Base-by-base conservation (phyloP, 2,888 invertebrate species). In the Baccha elongata region DNA sequence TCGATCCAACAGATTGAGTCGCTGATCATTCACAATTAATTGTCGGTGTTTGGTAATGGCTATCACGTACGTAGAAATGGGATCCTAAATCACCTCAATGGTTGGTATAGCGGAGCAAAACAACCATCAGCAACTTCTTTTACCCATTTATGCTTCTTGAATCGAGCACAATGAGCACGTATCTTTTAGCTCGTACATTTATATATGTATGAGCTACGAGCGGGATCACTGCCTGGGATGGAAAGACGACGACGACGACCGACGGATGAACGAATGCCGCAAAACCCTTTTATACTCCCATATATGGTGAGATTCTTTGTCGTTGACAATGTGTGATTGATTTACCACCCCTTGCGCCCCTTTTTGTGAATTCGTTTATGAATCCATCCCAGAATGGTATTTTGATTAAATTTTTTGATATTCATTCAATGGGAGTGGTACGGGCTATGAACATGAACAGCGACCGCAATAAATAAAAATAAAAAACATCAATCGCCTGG, bases 31-130 rank as follows among this genome's bases (percentile, higher is more conserved):
- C 72, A 73, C 83, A 78, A 68, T 78, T 83, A 78, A 83, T 83
- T 78, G 83, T 62, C 21, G 8, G 72, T 50, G 64, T 44, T 83
- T 83, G 68, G 46, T 11, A 55, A 83, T 78, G 50, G 55, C 68
- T 29, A 83, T 83, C 83, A 83, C 83, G 83, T 83, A 76, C 78
- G 72, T 73, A 67, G 68, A 78, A 83, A 83, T 83, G 83, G 72
- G 83, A 83, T 83, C 83, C 78, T 83, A 83, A 83, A 83, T 83
- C 83, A 83, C 83, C 83, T 78, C 78, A 76, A 81, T 76, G 81
- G 81, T n/a, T n/a, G n/a, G n/a, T n/a, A n/a, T 81, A 76, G 76
- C 26, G 81, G 71, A 81, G 81, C 75, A 81, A 35, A 15, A 11
- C n/a, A 32, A 2, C 40, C 29, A 10, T 23, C 13, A 8, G 29